These are phyloP conservation scores for Colaptes auratus DNA, from an alignment of 2,113 vertebrate species.

Conservation along the genomic window DNA sequence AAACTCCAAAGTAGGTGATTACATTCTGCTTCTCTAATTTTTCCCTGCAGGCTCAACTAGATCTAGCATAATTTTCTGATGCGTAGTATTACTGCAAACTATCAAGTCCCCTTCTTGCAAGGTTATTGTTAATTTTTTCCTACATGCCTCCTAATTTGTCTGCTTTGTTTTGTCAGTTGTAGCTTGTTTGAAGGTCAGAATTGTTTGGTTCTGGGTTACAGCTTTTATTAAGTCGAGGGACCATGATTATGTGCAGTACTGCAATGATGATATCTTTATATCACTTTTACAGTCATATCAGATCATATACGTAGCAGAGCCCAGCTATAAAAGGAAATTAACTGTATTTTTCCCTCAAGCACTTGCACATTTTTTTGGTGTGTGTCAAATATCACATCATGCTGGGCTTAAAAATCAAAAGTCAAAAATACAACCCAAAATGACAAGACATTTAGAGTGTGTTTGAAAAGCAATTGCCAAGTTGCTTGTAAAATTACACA, in stretches of 20 bases:
- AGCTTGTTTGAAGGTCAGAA: not conserved
- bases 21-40: slow-evolving; percentile 14
- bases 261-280: not conserved
- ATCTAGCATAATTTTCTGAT: not conserved
- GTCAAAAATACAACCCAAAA: not conserved
- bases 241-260: not conserved
- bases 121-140: not conserved
- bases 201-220: not conserved
- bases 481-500: not conserved
- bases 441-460: not conserved
- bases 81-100: not conserved
- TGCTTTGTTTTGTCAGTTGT: not conserved
- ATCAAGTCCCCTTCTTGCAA: not conserved
- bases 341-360: not conserved
- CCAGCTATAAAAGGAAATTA: not conserved
- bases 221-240: not conserved
- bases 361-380: not conserved
- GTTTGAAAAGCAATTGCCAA: not conserved
- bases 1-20: slow-evolving; percentile 8
- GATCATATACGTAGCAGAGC: not conserved
- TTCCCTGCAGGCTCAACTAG: not conserved
- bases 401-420: not conserved
- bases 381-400: not conserved
- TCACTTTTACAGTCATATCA: not conserved
- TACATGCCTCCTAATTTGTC: not conserved